Conservation (phyloP, 2,797 vertebrate genomes). For the Microtus californicus region DNA sequence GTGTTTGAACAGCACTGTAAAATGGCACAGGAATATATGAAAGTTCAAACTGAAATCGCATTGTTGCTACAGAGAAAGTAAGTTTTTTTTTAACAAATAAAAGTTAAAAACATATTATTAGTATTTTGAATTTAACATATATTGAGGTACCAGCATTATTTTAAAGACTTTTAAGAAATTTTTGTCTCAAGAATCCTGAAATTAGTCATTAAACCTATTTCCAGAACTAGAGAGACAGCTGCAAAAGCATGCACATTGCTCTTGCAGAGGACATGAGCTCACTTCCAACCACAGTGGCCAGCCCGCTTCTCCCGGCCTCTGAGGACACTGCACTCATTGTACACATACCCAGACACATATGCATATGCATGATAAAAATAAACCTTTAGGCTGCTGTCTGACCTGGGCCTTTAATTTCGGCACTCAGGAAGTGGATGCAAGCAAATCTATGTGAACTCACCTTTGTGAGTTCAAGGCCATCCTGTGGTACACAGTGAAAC, state of each 20-base stretch:
- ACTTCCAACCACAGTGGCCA: too few species aligned
- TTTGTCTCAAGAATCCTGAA: neutral
- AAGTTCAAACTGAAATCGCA: slow-evolving; percentile 99
- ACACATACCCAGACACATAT: too few species aligned
- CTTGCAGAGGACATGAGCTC: neutral
- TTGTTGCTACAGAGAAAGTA: slow-evolving; percentile 98
- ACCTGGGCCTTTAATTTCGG: neutral
- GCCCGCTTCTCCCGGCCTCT: too few species aligned
- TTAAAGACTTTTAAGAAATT: neutral
- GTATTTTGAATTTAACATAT: slow-evolving; percentile 59
- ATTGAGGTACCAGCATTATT: neutral
- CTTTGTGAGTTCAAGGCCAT: neutral
- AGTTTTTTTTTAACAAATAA: slow-evolving; percentile 83
- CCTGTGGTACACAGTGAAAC: neutral
- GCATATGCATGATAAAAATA: neutral
- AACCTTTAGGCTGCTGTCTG: neutral
- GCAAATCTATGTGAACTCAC: neutral
- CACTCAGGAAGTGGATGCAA: neutral
- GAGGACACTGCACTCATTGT: too few species aligned
- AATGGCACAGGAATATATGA: slow-evolving; percentile 99
- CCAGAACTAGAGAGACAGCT: neutral
- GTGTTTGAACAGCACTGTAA: slow-evolving; percentile 99
- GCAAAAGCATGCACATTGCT: neutral
- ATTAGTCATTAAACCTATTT: slow-evolving; percentile 22
- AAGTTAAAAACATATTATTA: neutral